phyloP scores from a whole-genome alignment of 2,113 vertebrate genomes.

The Thamnaconus septentrionalis region DNA sequence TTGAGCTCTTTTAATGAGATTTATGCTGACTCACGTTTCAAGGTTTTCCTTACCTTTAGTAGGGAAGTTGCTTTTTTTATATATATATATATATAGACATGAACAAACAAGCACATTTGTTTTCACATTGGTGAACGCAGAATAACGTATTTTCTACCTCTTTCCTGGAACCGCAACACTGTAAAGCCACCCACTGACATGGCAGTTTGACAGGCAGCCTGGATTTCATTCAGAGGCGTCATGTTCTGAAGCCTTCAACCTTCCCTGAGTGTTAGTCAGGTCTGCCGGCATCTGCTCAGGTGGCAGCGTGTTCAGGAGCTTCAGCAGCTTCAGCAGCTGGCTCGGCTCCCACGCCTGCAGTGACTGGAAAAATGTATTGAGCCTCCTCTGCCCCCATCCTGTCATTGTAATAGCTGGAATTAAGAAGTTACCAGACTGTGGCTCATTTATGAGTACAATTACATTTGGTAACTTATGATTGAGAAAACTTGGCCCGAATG shows the following conservation, averaged over 20 bases:
- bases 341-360: conserved; percentile 13
- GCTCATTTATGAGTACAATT: no score
- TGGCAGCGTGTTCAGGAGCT: conserved; percentile 1
- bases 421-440: no score
- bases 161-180: conserved; percentile 5
- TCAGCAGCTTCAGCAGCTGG: conserved; percentile 25
- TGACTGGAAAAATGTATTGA: conserved; percentile 35
- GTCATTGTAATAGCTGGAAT: no score
- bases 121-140: conserved; percentile 3
- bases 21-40: no score
- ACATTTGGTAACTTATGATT: no score
- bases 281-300: conserved; percentile 29
- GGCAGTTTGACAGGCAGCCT: background rate
- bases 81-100: no score
- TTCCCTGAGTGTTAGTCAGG: conserved; percentile 14
- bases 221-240: conserved; percentile 8
- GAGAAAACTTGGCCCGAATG: no score
- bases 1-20: no score
- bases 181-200: conserved; percentile 10
- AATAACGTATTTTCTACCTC: conserved; percentile 1
- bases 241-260: conserved; percentile 21
- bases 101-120: background rate
- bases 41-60: no score
- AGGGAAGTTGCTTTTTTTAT: no score
- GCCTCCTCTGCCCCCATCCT: conserved; percentile 12